A percentile compares a stretch with the other conserved stretches of the same genome.
phyloP scores from a whole-genome alignment of 1,140 invertebrate genomes.

The Oreohelix idahoensis region DNA sequence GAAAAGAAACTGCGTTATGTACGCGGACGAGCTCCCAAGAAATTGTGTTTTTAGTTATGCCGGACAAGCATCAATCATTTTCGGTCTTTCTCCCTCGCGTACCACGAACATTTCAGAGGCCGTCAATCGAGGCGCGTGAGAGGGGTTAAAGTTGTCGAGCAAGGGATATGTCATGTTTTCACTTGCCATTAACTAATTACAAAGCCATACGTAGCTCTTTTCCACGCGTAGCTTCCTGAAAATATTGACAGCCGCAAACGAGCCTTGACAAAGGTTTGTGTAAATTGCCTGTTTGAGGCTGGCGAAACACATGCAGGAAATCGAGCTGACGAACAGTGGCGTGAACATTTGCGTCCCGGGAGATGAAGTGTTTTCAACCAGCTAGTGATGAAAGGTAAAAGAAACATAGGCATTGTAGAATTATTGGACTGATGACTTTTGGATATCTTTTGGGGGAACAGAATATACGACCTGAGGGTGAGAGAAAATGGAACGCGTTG shows the following conservation, averaged over 20 bases:
- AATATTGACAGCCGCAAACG: constrained; percentile 10
- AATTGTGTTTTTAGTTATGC: not conserved
- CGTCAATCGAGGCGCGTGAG: constrained; percentile 1
- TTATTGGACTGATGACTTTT: not conserved
- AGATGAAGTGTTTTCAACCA: not conserved
- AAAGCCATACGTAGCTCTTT: not conserved
- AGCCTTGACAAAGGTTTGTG: constrained; percentile 16
- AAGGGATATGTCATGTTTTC: not conserved
- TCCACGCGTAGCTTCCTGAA: not conserved
- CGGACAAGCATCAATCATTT: not conserved
- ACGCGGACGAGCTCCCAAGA: not conserved
- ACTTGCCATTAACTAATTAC: constrained; percentile 2
- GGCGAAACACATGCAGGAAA: not conserved
- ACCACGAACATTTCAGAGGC: not conserved
- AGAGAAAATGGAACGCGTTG: not conserved
- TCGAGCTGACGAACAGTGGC: not conserved
- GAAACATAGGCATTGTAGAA: not conserved
- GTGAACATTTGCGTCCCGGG: not conserved
- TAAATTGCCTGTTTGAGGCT: not conserved
- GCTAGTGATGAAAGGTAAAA: not conserved
- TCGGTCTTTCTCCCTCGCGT: not conserved
- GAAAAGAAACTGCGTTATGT: too few relatives aligned
- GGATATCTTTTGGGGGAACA: not conserved
- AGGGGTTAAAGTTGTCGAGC: constrained; percentile 2
- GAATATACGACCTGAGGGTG: not conserved